phyloP scores from a whole-genome alignment of 2,888 invertebrate species.

The Eudemis profundana region DNA sequence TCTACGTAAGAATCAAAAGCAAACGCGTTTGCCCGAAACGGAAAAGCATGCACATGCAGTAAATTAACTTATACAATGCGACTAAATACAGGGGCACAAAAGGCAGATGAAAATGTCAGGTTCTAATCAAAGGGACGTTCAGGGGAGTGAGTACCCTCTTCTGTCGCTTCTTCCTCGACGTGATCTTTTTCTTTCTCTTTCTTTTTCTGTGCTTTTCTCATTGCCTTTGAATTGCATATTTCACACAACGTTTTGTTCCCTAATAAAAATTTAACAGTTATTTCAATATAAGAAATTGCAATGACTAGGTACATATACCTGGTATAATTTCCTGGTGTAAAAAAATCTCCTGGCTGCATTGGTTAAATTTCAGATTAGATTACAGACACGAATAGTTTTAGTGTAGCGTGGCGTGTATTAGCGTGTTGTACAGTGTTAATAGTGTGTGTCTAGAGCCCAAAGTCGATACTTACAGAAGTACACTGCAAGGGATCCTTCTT shows the following conservation, averaged over 20 bases:
- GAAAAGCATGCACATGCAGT: constrained; percentile 56
- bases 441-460: constrained; percentile 1
- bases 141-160: constrained; percentile 73
- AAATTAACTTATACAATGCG: constrained; percentile 50
- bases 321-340: constrained; percentile 14
- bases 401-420: constrained; percentile 34
- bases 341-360: constrained; percentile 12
- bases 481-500: constrained; percentile 93
- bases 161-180: constrained; percentile 76
- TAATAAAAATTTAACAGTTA: constrained; percentile 80
- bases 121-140: constrained; percentile 41
- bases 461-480: constrained; percentile 93
- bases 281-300: constrained; percentile 38
- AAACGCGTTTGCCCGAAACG: not conserved
- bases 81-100: constrained; percentile 24
- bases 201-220: constrained; percentile 89
- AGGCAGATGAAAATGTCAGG: constrained; percentile 25
- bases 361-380: constrained; percentile 14
- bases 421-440: constrained; percentile 39
- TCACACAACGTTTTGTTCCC: constrained; percentile 97
- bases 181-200: constrained; percentile 81
- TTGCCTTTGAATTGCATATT: constrained; percentile 91
- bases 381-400: constrained; percentile 20
- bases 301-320: constrained; percentile 15
- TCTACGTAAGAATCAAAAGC: not conserved